These are phyloP conservation scores for Onthophagus taurus DNA, from an alignment of 1,140 invertebrate genomes.

Conservation along the genomic window DNA sequence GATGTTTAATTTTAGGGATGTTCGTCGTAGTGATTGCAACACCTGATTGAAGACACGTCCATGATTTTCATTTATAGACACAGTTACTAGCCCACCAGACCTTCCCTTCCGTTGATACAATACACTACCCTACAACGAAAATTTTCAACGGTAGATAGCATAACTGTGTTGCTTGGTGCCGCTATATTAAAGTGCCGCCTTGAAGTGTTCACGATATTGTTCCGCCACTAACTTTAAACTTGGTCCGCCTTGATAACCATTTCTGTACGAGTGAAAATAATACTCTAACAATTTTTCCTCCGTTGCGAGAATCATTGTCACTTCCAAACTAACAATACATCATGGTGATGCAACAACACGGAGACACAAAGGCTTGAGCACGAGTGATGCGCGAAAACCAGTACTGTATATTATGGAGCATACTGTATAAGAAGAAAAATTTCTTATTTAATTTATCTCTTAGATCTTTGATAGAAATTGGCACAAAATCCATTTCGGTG, in stretches of 20 bases:
- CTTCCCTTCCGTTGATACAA: neutral
- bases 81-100: neutral
- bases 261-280: constrained; percentile 1
- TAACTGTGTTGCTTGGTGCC: neutral
- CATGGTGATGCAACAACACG: too few species aligned
- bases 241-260: neutral
- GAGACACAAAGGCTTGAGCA: too few species aligned
- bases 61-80: neutral
- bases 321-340: neutral
- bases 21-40: neutral
- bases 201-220: too few species aligned
- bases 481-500: constrained; percentile 73
- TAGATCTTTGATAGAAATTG: constrained; percentile 67
- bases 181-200: neutral
- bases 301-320: neutral
- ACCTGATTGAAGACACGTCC: neutral
- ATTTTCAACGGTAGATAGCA: neutral
- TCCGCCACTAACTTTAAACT: constrained; percentile 1
- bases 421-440: too few species aligned
- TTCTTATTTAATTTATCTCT: too few species aligned
- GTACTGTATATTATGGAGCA: neutral
- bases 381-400: neutral
- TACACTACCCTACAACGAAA: neutral
- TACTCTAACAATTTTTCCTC: neutral
- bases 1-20: neutral